Conservation (phyloP, 2,113 vertebrate genomes). For the Syngnathus typhle region DNA sequence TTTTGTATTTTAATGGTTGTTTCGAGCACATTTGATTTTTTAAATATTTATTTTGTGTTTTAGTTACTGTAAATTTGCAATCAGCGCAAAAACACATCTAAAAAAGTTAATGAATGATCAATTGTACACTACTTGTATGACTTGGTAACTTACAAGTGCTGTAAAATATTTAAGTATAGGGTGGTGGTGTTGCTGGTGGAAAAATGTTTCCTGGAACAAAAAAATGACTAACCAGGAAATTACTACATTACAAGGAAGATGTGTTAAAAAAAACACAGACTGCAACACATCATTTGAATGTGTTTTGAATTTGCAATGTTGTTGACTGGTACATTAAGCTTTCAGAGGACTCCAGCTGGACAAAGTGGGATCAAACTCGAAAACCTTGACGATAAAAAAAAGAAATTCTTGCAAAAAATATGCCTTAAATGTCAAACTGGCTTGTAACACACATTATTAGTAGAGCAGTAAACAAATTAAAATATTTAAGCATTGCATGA, state of each 20-base stretch:
- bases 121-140: constrained; percentile 19
- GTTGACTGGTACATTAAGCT: neutral
- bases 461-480: too few species aligned
- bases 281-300: constrained; percentile 39
- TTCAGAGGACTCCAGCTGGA: neutral
- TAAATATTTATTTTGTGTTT: too few species aligned
- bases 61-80: too few species aligned
- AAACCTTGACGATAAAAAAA: neutral
- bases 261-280: neutral
- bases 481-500: too few species aligned
- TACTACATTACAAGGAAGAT: too few species aligned
- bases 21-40: too few species aligned
- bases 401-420: neutral
- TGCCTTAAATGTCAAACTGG: neutral
- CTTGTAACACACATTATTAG: too few species aligned
- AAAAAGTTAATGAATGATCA: constrained; percentile 25
- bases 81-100: neutral
- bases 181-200: constrained; percentile 11
- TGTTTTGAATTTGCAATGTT: constrained; percentile 36
- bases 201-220: constrained; percentile 44
- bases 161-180: neutral
- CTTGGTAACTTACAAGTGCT: neutral
- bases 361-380: neutral
- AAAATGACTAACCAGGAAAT: neutral
- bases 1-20: too few species aligned